Conservation (phyloP, 2,888 invertebrate species). For the Meloe dianella region DNA sequence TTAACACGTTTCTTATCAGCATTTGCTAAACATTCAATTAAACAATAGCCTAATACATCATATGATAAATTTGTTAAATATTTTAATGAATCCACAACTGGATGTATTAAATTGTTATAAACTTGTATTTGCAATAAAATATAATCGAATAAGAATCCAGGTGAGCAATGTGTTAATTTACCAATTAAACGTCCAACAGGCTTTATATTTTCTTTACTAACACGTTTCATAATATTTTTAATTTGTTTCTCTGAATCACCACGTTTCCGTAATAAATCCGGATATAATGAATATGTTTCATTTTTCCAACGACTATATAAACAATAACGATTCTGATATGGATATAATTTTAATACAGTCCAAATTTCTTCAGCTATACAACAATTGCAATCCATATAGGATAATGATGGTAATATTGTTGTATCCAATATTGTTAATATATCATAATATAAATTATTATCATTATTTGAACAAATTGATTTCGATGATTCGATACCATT, state of each 20-base stretch:
- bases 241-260: slow-evolving; percentile 90
- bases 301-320: slow-evolving; percentile 97
- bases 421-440: slow-evolving; percentile 86
- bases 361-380: slow-evolving; percentile 97
- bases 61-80: slow-evolving; percentile 94
- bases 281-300: slow-evolving; percentile 81
- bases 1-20: slow-evolving; percentile 80
- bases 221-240: slow-evolving; percentile 95
- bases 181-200: slow-evolving; percentile 95
- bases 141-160: slow-evolving; percentile 95
- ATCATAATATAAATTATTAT: slow-evolving; percentile 76
- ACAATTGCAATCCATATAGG: slow-evolving; percentile 92
- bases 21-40: slow-evolving; percentile 88
- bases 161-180: slow-evolving; percentile 95
- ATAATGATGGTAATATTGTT: slow-evolving; percentile 87
- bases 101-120: slow-evolving; percentile 63
- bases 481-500: slow-evolving; percentile 50
- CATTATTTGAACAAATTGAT: slow-evolving; percentile 45
- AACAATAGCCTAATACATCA: slow-evolving; percentile 94
- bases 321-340: slow-evolving; percentile 83
- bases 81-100: slow-evolving; percentile 97
- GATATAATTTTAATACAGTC: slow-evolving; percentile 83
- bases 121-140: slow-evolving; percentile 62
- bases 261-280: slow-evolving; percentile 80
- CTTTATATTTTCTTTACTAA: slow-evolving; percentile 98